phyloP scores from a whole-genome alignment of 2,113 vertebrate species.

The Malaclemys terrapin region DNA sequence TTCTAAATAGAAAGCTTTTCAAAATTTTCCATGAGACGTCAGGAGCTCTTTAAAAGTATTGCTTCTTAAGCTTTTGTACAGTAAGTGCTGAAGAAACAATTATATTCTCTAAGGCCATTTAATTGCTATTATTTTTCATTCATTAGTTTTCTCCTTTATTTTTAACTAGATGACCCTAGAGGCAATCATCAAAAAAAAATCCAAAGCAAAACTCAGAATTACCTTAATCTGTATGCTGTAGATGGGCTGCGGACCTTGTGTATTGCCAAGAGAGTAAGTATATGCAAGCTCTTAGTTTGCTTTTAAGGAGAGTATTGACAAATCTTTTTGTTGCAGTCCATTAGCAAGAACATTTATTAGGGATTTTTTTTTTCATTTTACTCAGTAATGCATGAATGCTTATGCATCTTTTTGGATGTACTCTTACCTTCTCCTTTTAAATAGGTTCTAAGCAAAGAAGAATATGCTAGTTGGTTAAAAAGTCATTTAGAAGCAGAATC shows the following conservation, averaged over 20 bases:
- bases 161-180: conserved; percentile 83
- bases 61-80: neutral
- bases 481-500: conserved; percentile 93
- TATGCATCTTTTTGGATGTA: conserved; percentile 10
- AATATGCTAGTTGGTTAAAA: conserved; percentile 94
- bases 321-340: neutral
- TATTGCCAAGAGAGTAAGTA: conserved; percentile 94
- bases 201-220: conserved; percentile 92
- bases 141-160: conserved; percentile 7
- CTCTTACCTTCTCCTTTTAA: conserved; percentile 38
- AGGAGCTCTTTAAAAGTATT: neutral
- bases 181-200: conserved; percentile 92
- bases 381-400: conserved; percentile 9
- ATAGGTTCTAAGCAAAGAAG: conserved; percentile 93
- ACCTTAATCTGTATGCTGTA: conserved; percentile 93
- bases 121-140: conserved; percentile 34
- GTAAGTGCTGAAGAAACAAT: neutral
- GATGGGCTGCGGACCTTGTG: conserved; percentile 96
- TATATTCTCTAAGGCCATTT: conserved; percentile 22
- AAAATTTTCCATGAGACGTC: neutral
- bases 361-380: conserved; percentile 38
- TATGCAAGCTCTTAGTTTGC: neutral
- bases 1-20: neutral
- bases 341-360: conserved; percentile 37
- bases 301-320: conserved; percentile 36